Base-by-base conservation (phyloP, 2,113 vertebrate species). In the Tragelaphus imberbis region DNA sequence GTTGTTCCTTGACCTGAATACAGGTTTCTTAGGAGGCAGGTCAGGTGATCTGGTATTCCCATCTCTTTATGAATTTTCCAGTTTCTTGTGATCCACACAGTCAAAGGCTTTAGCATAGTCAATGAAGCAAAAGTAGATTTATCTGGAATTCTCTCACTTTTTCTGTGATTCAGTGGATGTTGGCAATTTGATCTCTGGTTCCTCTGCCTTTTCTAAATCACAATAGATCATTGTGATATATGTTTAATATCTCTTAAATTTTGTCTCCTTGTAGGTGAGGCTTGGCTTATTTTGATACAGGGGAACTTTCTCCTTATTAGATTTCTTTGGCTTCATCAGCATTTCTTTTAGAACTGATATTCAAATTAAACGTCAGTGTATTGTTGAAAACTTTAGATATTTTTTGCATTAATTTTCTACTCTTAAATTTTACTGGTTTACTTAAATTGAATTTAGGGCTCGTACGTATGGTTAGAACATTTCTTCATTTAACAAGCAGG, bases 141-240 rank as follows among this genome's bases (percentile, higher is more conserved):
- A 17, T n/a, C n/a, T 71, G 68, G 19, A 23, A 71, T 12, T 71
- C n/a, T 71, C 68, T 71, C 23, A 12, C n/a, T 36, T 71, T 71
- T 71, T 36, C n/a, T 71, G n/a, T 0, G 0, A 12, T 40, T 71
- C n/a, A 71, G 1, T 71, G 19, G 5, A 23, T 36, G 19, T 71
- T 71, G 68, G 17, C 68, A 40, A 36, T 40, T 40, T 71, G 68
- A 40, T 23, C n/a, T 71, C 68, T 71, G n/a, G 5, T 40, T 71
- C 19, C n/a, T 40, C n/a, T 71, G n/a, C n/a, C 19, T 71, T 40
- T 71, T 71, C 65, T 71, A 71, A 71, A 71, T 71, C 19, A 71
- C 68, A 58, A 27, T 16, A 94, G n/a, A 82, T 3, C 23, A 81
- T 55, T 58, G 14, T 36, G 13, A 3, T 89, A 27, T 36, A 5